A percentile compares a stretch with the other conserved stretches of the same genome.
Conservation (phyloP, 1,140 invertebrate genomes). For the Papilio aristodemus region DNA sequence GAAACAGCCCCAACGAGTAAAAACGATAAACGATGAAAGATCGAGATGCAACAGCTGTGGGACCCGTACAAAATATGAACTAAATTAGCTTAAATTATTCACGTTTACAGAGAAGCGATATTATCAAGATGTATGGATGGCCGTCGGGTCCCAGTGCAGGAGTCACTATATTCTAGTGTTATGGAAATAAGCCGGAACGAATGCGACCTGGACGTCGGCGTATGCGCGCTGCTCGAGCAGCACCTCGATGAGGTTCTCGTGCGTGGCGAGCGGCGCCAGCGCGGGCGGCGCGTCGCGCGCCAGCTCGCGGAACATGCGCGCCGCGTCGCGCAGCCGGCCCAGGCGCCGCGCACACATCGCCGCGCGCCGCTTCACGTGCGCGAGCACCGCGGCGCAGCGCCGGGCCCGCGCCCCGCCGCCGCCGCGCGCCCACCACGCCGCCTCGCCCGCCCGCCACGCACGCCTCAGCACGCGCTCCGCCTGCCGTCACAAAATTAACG, state of each 20-base stretch:
- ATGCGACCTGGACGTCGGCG: slow-evolving; percentile 87
- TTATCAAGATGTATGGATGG: too few species aligned
- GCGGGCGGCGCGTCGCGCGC: slow-evolving; percentile 98
- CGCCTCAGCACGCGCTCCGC: slow-evolving; percentile 49
- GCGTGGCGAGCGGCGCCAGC: slow-evolving; percentile 97
- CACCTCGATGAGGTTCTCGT: slow-evolving; percentile 98
- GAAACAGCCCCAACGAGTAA: too few species aligned
- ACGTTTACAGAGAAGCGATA: too few species aligned
- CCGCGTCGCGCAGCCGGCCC: slow-evolving; percentile 95
- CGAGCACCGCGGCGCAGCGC: slow-evolving; percentile 96
- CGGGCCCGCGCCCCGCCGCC: slow-evolving; percentile 76
- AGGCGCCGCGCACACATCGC: slow-evolving; percentile 98
- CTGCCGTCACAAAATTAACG: too few species aligned
- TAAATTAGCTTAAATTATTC: too few species aligned
- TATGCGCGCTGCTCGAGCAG: slow-evolving; percentile 97
- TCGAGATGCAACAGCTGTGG: too few species aligned
- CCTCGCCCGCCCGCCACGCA: slow-evolving; percentile 48
- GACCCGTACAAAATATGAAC: too few species aligned
- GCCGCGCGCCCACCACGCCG: slow-evolving; percentile 36
- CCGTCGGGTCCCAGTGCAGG: too few species aligned
- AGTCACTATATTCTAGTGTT: neutral
- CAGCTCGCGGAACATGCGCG: slow-evolving; percentile 98
- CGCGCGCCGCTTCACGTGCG: slow-evolving; percentile 95
- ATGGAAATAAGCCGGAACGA: neutral
- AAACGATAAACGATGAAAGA: too few species aligned